These are phyloP conservation scores for Drosophila athabasca DNA, from an alignment of 1,140 invertebrate species.

Conservation along the genomic window DNA sequence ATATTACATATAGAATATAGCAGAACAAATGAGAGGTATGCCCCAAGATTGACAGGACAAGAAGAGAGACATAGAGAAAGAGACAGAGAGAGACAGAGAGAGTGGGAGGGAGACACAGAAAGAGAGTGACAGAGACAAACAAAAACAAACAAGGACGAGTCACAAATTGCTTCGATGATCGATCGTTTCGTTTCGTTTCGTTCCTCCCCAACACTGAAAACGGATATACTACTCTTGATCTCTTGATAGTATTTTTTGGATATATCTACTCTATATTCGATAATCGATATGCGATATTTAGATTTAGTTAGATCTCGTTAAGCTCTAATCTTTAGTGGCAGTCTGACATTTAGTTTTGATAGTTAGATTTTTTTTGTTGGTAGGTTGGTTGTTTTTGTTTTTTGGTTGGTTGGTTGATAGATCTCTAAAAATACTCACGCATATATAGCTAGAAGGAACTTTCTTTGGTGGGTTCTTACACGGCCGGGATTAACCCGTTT, in stretches of 20 bases:
- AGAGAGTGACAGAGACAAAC: constrained; percentile 26
- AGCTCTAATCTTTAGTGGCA: no score
- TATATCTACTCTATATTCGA: no score
- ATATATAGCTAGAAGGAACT: constrained; percentile 99
- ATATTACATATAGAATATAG: constrained; percentile 24
- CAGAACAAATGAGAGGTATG: constrained; percentile 25
- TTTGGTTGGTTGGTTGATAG: constrained; percentile 58
- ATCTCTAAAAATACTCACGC: constrained; percentile 91
- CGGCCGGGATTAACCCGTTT: constrained; percentile 97
- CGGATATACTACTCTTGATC: no score
- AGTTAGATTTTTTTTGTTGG: constrained; percentile 51
- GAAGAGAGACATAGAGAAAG: constrained; percentile 7
- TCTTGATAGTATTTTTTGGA: no score
- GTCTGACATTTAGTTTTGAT: constrained; percentile 1
- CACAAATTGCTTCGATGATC: no score
- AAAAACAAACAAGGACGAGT: constrained; percentile 12
- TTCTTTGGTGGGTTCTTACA: constrained; percentile 98
- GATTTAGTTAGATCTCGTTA: constrained; percentile 13
- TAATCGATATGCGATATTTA: neutral
- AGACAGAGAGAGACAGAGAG: no score
- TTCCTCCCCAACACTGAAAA: no score
- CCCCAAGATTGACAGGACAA: constrained; percentile 7
- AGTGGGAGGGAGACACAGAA: neutral
- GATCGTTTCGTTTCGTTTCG: no score
- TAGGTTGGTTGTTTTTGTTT: constrained; percentile 43